Evolutionary conservation across 2,797 vertebrate species (phyloP).

Genomic region (Parauchenoglanis punctatus): DNA sequence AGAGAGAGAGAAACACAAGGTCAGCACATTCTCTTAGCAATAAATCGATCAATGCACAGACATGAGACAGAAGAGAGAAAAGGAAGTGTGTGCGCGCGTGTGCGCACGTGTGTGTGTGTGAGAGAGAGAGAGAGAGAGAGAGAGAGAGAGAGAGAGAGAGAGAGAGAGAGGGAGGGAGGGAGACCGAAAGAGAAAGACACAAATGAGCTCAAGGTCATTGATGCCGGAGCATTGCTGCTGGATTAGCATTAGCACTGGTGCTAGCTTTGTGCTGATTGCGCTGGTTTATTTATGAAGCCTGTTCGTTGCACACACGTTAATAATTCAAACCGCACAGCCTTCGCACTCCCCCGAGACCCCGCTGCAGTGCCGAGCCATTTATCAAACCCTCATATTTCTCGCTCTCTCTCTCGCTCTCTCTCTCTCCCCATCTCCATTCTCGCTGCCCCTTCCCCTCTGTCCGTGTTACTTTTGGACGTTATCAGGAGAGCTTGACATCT

Average conservation of each 20-base stretch:
- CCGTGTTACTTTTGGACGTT: background rate
- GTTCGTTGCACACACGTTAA: slow-evolving; percentile 67
- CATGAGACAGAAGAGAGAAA: background rate
- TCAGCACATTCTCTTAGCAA: slow-evolving; percentile 40
- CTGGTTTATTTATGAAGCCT: slow-evolving; percentile 74
- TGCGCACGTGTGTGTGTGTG: background rate
- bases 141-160: background rate
- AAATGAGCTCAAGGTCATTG: slow-evolving; percentile 48
- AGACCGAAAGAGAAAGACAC: background rate
- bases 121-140: background rate
- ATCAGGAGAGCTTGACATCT: slow-evolving; percentile 25
- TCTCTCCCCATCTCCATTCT: too few relatives aligned
- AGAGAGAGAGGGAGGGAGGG: background rate
- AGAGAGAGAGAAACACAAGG: slow-evolving; percentile 3
- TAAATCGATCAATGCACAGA: slow-evolving; percentile 44
- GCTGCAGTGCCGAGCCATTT: slow-evolving; percentile 78
- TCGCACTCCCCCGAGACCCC: slow-evolving; percentile 72
- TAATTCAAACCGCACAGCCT: slow-evolving; percentile 74
- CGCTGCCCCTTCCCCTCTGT: background rate
- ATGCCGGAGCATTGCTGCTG: slow-evolving; percentile 1
- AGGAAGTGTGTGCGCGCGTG: background rate
- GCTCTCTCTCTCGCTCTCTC: slow-evolving; percentile 47
- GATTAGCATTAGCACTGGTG: slow-evolving; percentile 46
- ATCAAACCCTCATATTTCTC: slow-evolving; percentile 76
- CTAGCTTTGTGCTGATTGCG: slow-evolving; percentile 65